These are phyloP conservation scores for Epinotia nisella DNA, from an alignment of 2,888 invertebrate genomes.

Conservation along the genomic window DNA sequence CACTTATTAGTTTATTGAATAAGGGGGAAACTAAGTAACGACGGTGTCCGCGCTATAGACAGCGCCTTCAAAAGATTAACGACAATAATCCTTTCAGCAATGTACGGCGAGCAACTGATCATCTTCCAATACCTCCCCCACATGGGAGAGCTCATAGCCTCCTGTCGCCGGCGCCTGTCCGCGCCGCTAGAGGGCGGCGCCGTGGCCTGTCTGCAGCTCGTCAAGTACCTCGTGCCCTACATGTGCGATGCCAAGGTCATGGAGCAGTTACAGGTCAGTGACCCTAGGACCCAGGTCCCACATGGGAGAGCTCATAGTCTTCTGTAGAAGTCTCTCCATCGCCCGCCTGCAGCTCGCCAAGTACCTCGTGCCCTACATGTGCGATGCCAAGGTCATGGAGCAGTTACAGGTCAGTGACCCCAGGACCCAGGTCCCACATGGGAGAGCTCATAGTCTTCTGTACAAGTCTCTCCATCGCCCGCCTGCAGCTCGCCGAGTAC, in stretches of 20 bases:
- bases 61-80: not conserved
- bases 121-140: conserved; percentile 95
- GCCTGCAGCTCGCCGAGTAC: conserved; percentile 91
- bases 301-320: not conserved
- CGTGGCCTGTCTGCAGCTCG: conserved; percentile 91
- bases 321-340: conserved; percentile 65
- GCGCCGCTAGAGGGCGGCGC: conserved; percentile 94
- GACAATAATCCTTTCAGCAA: conserved; percentile 75
- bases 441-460: conserved; percentile 93
- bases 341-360: conserved; percentile 92
- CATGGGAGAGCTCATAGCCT: conserved; percentile 92
- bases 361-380: conserved; percentile 91
- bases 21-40: no score
- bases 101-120: conserved; percentile 95
- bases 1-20: no score
- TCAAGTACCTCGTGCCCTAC: conserved; percentile 92
- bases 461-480: no score
- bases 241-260: conserved; percentile 93
- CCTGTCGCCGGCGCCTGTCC: conserved; percentile 92
- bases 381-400: conserved; percentile 94
- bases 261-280: conserved; percentile 92
- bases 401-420: conserved; percentile 87
- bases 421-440: conserved; percentile 87
- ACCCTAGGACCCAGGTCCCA: not conserved
- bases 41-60: no score